Conservation (phyloP, 1,140 invertebrate species). For the Chlorops oryzae region DNA sequence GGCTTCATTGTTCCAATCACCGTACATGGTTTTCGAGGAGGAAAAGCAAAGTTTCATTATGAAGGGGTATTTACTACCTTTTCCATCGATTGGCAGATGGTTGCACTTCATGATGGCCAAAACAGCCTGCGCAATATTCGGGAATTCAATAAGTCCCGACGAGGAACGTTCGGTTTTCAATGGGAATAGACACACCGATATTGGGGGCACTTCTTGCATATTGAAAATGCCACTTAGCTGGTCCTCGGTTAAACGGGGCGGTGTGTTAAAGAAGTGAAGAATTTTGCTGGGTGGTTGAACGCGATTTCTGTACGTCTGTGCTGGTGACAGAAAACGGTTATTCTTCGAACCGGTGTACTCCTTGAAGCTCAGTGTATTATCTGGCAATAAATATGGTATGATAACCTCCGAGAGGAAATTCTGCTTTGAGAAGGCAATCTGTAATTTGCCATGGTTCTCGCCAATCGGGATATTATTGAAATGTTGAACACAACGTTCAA, state of each 20-base stretch:
- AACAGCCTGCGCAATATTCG: constrained; percentile 80
- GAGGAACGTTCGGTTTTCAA: constrained; percentile 88
- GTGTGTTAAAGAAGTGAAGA: constrained; percentile 98
- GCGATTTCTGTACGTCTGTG: constrained; percentile 61
- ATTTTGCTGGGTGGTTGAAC: constrained; percentile 60
- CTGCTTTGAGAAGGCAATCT: constrained; percentile 81
- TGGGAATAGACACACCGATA: constrained; percentile 86
- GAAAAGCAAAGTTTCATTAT: constrained; percentile 92
- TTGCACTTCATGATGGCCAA: constrained; percentile 93
- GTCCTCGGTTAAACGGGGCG: constrained; percentile 88
- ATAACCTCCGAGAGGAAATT: constrained; percentile 93
- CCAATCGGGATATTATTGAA: constrained; percentile 76
- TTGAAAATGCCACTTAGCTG: constrained; percentile 84
- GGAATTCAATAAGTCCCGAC: constrained; percentile 91
- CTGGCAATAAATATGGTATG: constrained; percentile 89
- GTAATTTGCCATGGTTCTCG: constrained; percentile 50
- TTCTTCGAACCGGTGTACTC: constrained; percentile 96
- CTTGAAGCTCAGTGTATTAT: constrained; percentile 95
- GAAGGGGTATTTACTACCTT: constrained; percentile 84
- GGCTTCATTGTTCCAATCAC: too few relatives aligned
- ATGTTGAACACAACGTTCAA: too few relatives aligned
- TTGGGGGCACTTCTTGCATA: constrained; percentile 76
- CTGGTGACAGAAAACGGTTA: constrained; percentile 80
- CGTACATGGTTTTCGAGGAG: constrained; percentile 68
- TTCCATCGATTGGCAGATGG: constrained; percentile 86